Percentiles rank a stretch among this genome's conserved stretches.
These are phyloP conservation scores for Drosophila guanche DNA, from an alignment of 1,140 invertebrate species.

Conservation along the genomic window DNA sequence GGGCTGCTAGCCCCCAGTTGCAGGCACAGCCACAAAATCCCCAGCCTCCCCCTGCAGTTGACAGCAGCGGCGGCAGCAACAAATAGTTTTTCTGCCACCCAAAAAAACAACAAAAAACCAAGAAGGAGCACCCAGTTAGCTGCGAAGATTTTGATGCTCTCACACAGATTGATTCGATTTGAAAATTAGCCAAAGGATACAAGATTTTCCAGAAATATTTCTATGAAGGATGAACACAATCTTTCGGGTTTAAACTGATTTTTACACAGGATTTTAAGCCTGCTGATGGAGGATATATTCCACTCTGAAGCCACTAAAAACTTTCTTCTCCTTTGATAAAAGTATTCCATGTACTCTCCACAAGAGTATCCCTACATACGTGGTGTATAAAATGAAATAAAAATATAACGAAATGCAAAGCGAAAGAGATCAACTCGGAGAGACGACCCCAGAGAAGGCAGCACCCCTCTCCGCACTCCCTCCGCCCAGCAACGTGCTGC, in stretches of 20 bases:
- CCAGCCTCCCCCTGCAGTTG: slow-evolving; percentile 43
- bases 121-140: not conserved
- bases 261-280: no score
- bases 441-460: not conserved
- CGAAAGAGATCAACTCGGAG: slow-evolving; percentile 33
- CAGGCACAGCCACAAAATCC: not conserved
- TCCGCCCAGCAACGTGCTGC: slow-evolving; percentile 1
- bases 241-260: no score
- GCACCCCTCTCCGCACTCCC: not conserved
- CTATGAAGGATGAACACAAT: no score
- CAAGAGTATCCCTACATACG: not conserved
- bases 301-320: no score
- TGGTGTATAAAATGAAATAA: slow-evolving; percentile 22
- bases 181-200: no score
- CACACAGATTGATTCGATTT: no score
- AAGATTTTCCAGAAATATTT: no score
- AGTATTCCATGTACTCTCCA: no score
- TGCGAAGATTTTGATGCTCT: no score
- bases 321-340: no score
- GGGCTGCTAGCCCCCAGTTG: slow-evolving; percentile 10
- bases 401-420: slow-evolving; percentile 54
- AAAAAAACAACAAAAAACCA: slow-evolving; percentile 12
- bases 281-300: no score
- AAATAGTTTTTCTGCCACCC: slow-evolving; percentile 65
- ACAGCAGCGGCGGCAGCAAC: slow-evolving; percentile 73